phyloP scores from a whole-genome alignment of 2,797 vertebrate species.

The Xenentodon cancila region DNA sequence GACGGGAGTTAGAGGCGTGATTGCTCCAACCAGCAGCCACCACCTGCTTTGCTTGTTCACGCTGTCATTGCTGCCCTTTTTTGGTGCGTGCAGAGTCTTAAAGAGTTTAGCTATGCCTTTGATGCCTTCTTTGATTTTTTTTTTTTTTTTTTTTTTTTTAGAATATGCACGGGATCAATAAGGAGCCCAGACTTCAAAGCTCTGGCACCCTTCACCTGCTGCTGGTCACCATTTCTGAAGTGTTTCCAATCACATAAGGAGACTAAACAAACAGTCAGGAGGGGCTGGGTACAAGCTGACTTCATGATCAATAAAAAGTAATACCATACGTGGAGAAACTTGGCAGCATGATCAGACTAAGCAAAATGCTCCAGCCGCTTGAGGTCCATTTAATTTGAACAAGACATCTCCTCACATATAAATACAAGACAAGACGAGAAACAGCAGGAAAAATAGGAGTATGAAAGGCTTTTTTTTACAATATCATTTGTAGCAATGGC shows the following conservation, averaged over 20 bases:
- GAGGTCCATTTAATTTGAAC: conserved; percentile 27
- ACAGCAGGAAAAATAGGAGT: conserved; percentile 11
- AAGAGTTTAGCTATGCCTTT: conserved; percentile 86
- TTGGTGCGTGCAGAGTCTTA: conserved; percentile 77
- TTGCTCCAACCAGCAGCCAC: conserved; percentile 69
- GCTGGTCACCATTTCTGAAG: conserved; percentile 88
- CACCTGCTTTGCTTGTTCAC: conserved; percentile 87
- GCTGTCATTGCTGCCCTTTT: conserved; percentile 80
- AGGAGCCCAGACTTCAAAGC: conserved; percentile 87
- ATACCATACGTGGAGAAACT: conserved; percentile 49
- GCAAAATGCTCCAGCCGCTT: conserved; percentile 31
- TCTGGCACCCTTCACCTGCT: conserved; percentile 84
- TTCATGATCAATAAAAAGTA: conserved; percentile 66
- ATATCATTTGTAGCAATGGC: conserved; percentile 39
- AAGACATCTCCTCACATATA: conserved; percentile 31
- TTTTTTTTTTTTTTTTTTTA: conserved; percentile 66
- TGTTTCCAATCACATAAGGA: conserved; percentile 80
- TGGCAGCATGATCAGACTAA: conserved; percentile 47
- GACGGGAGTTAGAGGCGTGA: conserved; percentile 65
- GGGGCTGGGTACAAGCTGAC: conserved; percentile 46
- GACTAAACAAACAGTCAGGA: conserved; percentile 72
- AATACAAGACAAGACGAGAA: conserved; percentile 20
- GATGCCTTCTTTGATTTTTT: conserved; percentile 84
- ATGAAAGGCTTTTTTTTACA: conserved; percentile 21
- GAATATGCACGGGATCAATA: conserved; percentile 87